Evolutionary conservation across 2,113 vertebrate species (phyloP), one percentile per base, ranked within the genome.

Genomic region (Ceyx melanurus): DNA sequence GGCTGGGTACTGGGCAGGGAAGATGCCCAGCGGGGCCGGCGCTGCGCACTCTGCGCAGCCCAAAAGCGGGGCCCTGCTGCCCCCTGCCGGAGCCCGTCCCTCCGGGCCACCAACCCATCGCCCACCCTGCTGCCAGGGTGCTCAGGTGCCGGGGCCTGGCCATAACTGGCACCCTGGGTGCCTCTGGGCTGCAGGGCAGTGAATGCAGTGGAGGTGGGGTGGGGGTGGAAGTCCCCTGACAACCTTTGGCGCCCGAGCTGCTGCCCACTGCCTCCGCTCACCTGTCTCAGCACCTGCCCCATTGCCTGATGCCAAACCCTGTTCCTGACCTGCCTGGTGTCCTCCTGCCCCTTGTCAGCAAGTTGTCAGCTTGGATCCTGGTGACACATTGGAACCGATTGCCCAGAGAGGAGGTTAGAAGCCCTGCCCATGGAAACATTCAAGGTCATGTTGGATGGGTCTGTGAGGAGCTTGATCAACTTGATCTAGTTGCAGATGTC

Each of bases 61-160:
- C 18, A n/a, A 42, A 16, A 8, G 86, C 33, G 74, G 74, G 54
- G 21, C 45, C 79, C 45, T 94, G 79, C 86, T 82, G 92, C 94
- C 90, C 83, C 84, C 92, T 95, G 86, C 88, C 35, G 93, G 93
- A 67, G 15, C 31, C 45, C 43, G 18, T 40, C 40, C 40, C 61
- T 42, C 25, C 13, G 28, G 40, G 62, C 28, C 28, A 18, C 28
- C 62, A 26, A 17, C 62, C 26, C 28, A 31, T 25, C 62, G 12
- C 40, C 62, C 26, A 43, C 62, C 40, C 28, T 20, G 40, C 40
- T 43, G 40, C 42, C 29, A 21, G 57, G 11, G 31, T n/a, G 56
- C 56, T 11, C 6, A 19, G 31, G 31, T 21, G 56, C 56, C 18
- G 31, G 26, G 40, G 40, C 11, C 11, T 14, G 29, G 35, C 31